A percentile compares a stretch with the other conserved stretches of the same genome.
Evolutionary conservation across 2,797 vertebrate species (phyloP).

Genomic region (Babyrousa celebensis): DNA sequence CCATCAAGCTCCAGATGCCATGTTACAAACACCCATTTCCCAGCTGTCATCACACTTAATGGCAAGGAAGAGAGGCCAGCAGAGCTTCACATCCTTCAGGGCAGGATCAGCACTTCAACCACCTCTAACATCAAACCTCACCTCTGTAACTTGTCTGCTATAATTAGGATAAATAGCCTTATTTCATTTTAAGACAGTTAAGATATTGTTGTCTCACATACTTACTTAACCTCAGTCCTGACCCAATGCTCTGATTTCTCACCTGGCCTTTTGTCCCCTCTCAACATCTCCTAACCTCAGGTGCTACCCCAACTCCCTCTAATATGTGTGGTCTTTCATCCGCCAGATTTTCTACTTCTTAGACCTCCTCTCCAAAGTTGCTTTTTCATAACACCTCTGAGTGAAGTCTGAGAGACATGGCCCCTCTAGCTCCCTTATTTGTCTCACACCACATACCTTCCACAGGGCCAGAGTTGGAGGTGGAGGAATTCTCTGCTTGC

Average conservation of each 20-base stretch:
- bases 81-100: not conserved
- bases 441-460: not conserved
- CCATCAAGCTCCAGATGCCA: fast-evolving
- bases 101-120: too few relatives aligned
- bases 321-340: not conserved
- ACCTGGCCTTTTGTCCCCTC: not conserved
- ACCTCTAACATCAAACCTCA: not conserved
- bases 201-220: not conserved
- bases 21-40: not conserved
- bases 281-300: not conserved
- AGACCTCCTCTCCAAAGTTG: not conserved
- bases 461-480: not conserved
- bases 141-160: not conserved
- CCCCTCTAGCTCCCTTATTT: not conserved
- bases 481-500: not conserved
- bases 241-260: not conserved
- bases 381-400: not conserved
- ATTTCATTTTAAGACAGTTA: not conserved
- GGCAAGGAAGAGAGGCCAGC: not conserved
- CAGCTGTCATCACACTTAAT: not conserved
- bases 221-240: not conserved
- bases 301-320: not conserved
- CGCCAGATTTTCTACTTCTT: too few relatives aligned
- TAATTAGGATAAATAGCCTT: not conserved
- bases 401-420: not conserved